Percentiles rank a stretch among this genome's conserved stretches.
These are phyloP conservation scores for Bombylius major DNA, from an alignment of 2,888 invertebrate species.

Conservation along the genomic window DNA sequence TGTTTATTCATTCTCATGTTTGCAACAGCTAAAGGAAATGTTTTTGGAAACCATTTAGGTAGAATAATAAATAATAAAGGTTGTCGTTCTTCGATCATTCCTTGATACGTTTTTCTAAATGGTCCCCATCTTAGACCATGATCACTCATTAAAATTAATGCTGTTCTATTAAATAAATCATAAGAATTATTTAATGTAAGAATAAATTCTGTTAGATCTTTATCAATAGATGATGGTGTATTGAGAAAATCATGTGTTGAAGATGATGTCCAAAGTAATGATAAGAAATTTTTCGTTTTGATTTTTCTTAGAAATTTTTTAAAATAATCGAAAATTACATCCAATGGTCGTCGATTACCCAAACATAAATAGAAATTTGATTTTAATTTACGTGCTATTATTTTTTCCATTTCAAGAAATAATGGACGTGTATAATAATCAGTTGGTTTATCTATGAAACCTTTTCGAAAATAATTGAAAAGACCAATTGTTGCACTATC, in stretches of 20 bases:
- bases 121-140: conserved; percentile 82
- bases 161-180: conserved; percentile 46
- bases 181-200: conserved; percentile 16
- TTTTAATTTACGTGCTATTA: conserved; percentile 48
- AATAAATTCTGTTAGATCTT: conserved; percentile 20
- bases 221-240: conserved; percentile 62
- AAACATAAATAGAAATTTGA: conserved; percentile 57
- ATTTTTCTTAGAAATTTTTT: background rate
- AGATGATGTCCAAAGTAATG: conserved; percentile 73
- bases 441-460: conserved; percentile 67
- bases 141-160: conserved; percentile 68
- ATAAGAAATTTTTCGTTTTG: conserved; percentile 51
- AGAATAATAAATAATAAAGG: conserved; percentile 64
- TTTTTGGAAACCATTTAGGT: conserved; percentile 56
- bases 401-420: conserved; percentile 51
- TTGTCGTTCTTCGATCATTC: conserved; percentile 73
- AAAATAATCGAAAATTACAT: conserved; percentile 61
- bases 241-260: conserved; percentile 77
- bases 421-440: conserved; percentile 75
- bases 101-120: conserved; percentile 70
- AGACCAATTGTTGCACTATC: conserved; percentile 66
- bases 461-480: conserved; percentile 66
- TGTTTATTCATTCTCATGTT: conserved; percentile 54
- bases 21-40: conserved; percentile 46
- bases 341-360: conserved; percentile 54